These are phyloP conservation scores for Hippocampus guttulatus DNA, from an alignment of 2,113 vertebrate genomes.

Conservation along the genomic window DNA sequence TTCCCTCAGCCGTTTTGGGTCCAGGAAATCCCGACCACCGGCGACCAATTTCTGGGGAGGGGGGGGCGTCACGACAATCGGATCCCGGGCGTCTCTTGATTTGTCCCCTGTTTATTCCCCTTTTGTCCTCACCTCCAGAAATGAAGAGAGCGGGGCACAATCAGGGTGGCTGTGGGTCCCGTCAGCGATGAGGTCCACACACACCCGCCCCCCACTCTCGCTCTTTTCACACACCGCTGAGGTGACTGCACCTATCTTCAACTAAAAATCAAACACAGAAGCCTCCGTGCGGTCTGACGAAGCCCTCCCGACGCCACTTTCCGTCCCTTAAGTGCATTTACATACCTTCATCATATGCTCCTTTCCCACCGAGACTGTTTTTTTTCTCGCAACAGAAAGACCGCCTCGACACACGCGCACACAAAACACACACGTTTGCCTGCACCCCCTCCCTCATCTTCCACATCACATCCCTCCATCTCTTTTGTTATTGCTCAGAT, in stretches of 20 bases:
- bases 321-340: slow-evolving; percentile 34
- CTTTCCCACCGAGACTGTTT: slow-evolving; percentile 61
- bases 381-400: slow-evolving; percentile 69
- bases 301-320: slow-evolving; percentile 22
- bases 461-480: slow-evolving; percentile 64
- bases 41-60: slow-evolving; percentile 60
- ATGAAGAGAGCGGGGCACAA: slow-evolving; percentile 70
- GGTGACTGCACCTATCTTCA: slow-evolving; percentile 65
- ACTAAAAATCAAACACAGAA: slow-evolving; percentile 52
- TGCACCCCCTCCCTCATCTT: slow-evolving; percentile 63
- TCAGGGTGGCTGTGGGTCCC: slow-evolving; percentile 73
- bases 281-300: slow-evolving; percentile 22
- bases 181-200: slow-evolving; percentile 70
- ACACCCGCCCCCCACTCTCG: slow-evolving; percentile 51
- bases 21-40: slow-evolving; percentile 67
- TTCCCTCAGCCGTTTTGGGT: slow-evolving; percentile 56
- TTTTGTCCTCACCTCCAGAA: slow-evolving; percentile 76
- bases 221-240: slow-evolving; percentile 61
- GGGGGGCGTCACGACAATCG: slow-evolving; percentile 66
- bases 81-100: slow-evolving; percentile 65
- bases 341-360: slow-evolving; percentile 54
- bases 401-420: slow-evolving; percentile 63
- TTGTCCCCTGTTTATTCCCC: slow-evolving; percentile 40
- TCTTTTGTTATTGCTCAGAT: slow-evolving; percentile 54
- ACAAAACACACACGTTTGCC: slow-evolving; percentile 65